Conservation (phyloP, 2,888 invertebrate genomes). For the Neuroscelio doddi region DNA sequence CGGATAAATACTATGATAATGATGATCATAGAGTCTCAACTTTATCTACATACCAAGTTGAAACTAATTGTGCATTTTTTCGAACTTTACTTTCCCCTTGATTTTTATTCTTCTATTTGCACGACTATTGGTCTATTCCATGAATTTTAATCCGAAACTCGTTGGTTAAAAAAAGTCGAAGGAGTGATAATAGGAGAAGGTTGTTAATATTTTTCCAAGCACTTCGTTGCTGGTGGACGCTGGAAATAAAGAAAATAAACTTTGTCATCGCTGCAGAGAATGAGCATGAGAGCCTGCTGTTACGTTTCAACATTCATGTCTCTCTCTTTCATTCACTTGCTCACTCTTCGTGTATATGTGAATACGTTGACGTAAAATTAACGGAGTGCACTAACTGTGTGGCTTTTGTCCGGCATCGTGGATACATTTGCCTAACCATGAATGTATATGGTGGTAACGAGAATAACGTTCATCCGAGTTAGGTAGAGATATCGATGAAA, state of each 20-base stretch:
- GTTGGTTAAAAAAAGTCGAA: conserved; percentile 37
- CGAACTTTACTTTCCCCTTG: no score
- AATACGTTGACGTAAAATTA: conserved; percentile 22
- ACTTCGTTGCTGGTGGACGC: conserved; percentile 28
- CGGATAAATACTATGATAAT: no score
- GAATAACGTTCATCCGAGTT: conserved; percentile 29
- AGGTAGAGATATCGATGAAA: conserved; percentile 34
- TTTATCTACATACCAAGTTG: no score
- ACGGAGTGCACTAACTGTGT: conserved; percentile 16
- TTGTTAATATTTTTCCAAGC: conserved; percentile 53
- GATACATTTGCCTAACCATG: conserved; percentile 34
- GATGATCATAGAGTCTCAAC: no score
- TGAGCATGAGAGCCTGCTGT: conserved; percentile 19
- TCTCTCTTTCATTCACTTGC: not conserved
- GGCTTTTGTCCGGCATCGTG: conserved; percentile 15
- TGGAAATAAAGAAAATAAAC: conserved; percentile 58
- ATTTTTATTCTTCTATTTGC: not conserved
- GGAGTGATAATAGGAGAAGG: not conserved
- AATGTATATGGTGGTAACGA: conserved; percentile 29
- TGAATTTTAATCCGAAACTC: conserved; percentile 60
- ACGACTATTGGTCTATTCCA: conserved; percentile 51
- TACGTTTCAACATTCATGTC: conserved; percentile 6
- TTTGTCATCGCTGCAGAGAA: conserved; percentile 49
- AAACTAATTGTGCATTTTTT: no score
- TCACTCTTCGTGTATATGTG: not conserved